Base-by-base conservation (phyloP, 2,888 invertebrate genomes). In the Onthophagus sagittarius region DNA sequence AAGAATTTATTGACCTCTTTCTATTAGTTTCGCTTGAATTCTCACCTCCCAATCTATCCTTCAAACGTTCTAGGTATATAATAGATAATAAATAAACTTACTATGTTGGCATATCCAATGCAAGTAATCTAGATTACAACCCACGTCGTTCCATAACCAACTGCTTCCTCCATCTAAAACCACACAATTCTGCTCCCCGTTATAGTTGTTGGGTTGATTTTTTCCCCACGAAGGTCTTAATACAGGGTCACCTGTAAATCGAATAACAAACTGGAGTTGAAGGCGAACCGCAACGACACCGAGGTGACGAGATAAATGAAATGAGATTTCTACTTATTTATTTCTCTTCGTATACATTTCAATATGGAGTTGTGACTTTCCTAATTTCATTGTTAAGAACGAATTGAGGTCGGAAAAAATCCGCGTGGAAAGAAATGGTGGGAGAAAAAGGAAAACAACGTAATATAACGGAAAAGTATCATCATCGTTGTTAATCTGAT, bases 111-210 rank as follows among this genome's bases (percentile, higher is more conserved):
- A 97, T 82, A 97, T 94, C 92, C 96, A 97, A 85, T 95, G 95
- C 73, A 96, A 88, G 82, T 96, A 96, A 86, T 97, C 96, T 74
- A 97, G 89, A 85, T 96, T 96, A 84, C 97, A 97, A 71, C 96
- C 96, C 23, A 97, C 96, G 85, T 97, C 97, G 84, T 97, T 97
- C 96, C 97, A 97, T 0, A 93, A 87, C 97, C 97, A 97, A 75
- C 92, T 91, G 70, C 95, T 89, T 0, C 94, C 96, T 0, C 96
- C 96, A 83, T 97, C 97, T 77, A 97, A 87, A 11, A 96, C 96
- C n/a, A 93, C 95, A 86, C 97, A 97, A 84, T 97, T 96, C 84
- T 97, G 97, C 81, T 97, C 95, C 0, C 96, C 96, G 83, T 97
- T 97, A 87, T 97, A 97, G 83, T 97, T 97, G 84, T 97, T 97